Conservation (phyloP, 2,113 vertebrate genomes). For the Lampris incognitus region DNA sequence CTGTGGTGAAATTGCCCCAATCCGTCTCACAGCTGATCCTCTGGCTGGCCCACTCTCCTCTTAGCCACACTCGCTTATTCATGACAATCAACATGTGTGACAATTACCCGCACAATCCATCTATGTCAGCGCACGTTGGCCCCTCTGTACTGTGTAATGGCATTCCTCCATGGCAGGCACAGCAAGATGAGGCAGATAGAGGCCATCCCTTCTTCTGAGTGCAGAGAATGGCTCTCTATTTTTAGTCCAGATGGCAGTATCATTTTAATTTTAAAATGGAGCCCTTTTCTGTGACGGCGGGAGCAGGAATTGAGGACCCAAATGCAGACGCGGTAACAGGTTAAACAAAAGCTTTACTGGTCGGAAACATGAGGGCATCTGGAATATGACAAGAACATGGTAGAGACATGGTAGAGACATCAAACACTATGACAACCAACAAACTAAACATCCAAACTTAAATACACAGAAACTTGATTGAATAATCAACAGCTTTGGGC, state of each 20-base stretch:
- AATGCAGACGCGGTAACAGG: no score
- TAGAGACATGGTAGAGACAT: no score
- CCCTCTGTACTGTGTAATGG: conserved; percentile 65
- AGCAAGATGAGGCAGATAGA: conserved; percentile 67
- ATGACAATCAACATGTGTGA: conserved; percentile 82
- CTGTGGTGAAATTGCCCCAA: conserved; percentile 80
- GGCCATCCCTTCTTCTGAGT: conserved; percentile 59
- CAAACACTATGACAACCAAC: no score
- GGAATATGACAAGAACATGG: no score
- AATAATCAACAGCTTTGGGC: no score
- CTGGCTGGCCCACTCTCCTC: conserved; percentile 62
- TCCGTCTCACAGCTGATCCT: conserved; percentile 83
- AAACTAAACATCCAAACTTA: no score
- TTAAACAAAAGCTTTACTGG: no score
- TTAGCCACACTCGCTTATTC: conserved; percentile 74
- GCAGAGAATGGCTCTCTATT: conserved; percentile 62
- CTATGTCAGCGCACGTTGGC: conserved; percentile 65
- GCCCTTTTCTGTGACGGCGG: conserved; percentile 20
- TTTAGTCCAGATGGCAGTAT: conserved; percentile 61
- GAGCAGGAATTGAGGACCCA: no score
- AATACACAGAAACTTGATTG: no score
- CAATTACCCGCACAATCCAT: conserved; percentile 78
- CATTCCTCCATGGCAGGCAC: conserved; percentile 64
- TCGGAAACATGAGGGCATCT: no score
- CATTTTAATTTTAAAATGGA: conserved; percentile 59